phyloP scores from a whole-genome alignment of 2,888 invertebrate genomes.

The Cetonia aurata region DNA sequence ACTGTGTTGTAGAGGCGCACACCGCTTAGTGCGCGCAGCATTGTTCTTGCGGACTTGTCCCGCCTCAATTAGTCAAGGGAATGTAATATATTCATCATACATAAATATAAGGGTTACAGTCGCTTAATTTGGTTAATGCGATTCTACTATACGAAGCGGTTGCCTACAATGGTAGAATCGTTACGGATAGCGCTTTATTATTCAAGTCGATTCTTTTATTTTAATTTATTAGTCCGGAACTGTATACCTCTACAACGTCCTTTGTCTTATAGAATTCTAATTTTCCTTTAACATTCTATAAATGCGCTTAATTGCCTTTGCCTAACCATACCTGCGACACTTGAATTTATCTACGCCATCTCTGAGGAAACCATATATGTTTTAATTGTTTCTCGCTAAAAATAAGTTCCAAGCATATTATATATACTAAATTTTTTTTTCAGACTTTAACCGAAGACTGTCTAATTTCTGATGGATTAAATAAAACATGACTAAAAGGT shows the following conservation, averaged over 20 bases:
- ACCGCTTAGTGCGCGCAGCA: not conserved
- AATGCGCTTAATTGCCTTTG: not conserved
- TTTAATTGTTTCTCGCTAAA: no score
- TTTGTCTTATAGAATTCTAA: slow-evolving; percentile 10
- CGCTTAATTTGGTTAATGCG: slow-evolving; percentile 23
- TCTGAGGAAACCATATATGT: no score
- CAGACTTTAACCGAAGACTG: no score
- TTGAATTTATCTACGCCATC: no score
- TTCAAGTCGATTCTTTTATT: slow-evolving; percentile 18
- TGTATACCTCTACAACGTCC: not conserved
- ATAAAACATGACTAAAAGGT: no score
- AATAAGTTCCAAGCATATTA: no score
- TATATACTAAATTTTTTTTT: no score
- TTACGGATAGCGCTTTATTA: slow-evolving; percentile 23
- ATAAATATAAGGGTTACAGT: slow-evolving; percentile 28
- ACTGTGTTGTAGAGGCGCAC: not conserved
- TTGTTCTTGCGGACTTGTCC: slow-evolving; percentile 14
- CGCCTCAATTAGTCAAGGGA: slow-evolving; percentile 18
- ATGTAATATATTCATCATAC: slow-evolving; percentile 29
- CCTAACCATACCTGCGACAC: no score
- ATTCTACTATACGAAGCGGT: slow-evolving; percentile 14
- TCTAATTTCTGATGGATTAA: no score
- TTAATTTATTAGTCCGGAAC: slow-evolving; percentile 17
- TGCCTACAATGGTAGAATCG: slow-evolving; percentile 8
- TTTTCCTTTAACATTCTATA: not conserved